Percentiles rank a stretch among this genome's conserved stretches.
phyloP scores from a whole-genome alignment of 1,140 invertebrate genomes.

The Leptinotarsa defecta region DNA sequence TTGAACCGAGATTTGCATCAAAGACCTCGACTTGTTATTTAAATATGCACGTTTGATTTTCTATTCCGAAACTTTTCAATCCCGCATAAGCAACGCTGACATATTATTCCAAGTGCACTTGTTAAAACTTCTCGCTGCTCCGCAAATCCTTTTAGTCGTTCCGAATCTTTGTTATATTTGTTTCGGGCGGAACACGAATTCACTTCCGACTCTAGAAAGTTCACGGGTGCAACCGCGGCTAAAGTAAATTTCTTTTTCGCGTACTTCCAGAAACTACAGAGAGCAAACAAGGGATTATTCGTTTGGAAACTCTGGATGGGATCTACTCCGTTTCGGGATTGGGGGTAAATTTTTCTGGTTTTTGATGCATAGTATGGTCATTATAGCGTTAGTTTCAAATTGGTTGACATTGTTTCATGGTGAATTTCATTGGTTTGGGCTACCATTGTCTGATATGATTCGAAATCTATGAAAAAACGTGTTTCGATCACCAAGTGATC shows the following conservation, averaged over 20 bases:
- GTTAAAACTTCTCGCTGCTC: not conserved
- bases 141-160: not conserved
- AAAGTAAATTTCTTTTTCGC: not conserved
- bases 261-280: not conserved
- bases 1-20: no score
- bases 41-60: not conserved
- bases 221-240: not conserved
- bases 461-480: no score
- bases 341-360: not conserved
- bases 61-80: not conserved
- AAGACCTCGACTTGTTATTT: not conserved
- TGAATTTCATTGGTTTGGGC: no score
- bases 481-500: no score
- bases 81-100: not conserved
- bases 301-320: not conserved
- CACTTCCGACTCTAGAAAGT: not conserved
- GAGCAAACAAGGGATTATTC: not conserved
- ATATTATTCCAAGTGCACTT: not conserved
- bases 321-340: not conserved
- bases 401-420: no score
- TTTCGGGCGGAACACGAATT: not conserved
- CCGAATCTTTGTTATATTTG: not conserved
- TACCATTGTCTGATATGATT: no score
- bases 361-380: not conserved
- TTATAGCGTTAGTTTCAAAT: not conserved